Conservation (phyloP, 2,888 invertebrate genomes). For the Tupiocoris notatus region DNA sequence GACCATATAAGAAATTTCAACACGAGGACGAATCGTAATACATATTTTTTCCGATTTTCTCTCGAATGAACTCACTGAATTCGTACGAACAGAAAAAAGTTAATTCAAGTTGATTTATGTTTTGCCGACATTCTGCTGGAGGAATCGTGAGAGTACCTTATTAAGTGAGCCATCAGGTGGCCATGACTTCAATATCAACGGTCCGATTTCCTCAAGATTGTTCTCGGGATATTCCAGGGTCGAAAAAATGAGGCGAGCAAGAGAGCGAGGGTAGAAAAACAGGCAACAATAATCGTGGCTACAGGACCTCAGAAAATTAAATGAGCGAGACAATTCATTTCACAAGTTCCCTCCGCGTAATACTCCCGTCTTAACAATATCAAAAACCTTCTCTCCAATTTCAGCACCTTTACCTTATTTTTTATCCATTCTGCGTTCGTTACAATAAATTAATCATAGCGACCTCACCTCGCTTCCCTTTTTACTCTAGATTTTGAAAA, state of each 20-base stretch:
- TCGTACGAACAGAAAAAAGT: no score
- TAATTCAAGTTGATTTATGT: no score
- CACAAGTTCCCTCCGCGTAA: background rate
- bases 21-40: no score
- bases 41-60: no score
- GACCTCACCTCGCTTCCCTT: background rate
- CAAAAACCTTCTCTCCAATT: background rate
- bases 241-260: background rate
- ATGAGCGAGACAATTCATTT: background rate
- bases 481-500: background rate
- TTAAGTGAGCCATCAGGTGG: no score
- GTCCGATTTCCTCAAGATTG: background rate
- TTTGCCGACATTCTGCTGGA: no score
- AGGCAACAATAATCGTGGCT: background rate
- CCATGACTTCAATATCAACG: no score
- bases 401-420: background rate
- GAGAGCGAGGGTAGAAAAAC: background rate
- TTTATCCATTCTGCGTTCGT: background rate
- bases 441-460: background rate
- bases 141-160: no score
- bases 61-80: no score
- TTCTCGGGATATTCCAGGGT: background rate
- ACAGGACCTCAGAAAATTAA: background rate
- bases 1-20: no score
- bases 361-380: background rate